A percentile compares a stretch with the other conserved stretches of the same genome.
phyloP scores from a whole-genome alignment of 2,797 vertebrate species.

The Taeniopygia guttata region DNA sequence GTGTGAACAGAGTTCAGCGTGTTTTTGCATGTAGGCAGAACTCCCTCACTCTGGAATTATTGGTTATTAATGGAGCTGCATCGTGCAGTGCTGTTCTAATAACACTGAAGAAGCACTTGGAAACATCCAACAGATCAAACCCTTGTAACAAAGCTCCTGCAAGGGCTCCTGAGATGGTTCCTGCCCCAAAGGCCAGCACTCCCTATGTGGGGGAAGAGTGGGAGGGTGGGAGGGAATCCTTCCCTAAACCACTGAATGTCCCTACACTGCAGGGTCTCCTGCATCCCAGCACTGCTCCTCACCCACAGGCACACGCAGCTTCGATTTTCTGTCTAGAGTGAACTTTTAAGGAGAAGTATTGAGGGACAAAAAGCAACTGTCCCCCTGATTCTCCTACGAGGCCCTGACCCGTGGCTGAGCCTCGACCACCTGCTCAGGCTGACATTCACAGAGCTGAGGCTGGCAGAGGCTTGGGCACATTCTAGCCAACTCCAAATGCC shows the following conservation, averaged over 20 bases:
- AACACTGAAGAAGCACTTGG: not conserved
- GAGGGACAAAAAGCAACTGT: conserved; percentile 50
- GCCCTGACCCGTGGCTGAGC: not conserved
- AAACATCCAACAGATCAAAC: not conserved
- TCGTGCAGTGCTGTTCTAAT: not conserved
- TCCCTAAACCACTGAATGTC: not conserved
- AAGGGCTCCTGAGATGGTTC: not conserved
- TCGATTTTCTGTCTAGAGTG: not conserved
- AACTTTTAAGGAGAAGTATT: not conserved
- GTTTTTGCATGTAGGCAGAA: not conserved
- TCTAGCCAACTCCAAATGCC: conserved; percentile 51
- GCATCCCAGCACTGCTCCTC: not conserved
- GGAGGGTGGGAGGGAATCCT: not conserved
- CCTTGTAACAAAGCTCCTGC: not conserved
- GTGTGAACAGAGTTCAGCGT: not conserved
- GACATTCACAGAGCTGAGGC: conserved; percentile 43
- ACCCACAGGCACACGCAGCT: not conserved
- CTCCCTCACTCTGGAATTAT: not conserved
- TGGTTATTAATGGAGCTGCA: not conserved
- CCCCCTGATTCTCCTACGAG: not conserved
- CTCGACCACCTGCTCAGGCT: conserved; percentile 40
- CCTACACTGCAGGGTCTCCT: not conserved
- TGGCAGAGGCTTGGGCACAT: conserved; percentile 31
- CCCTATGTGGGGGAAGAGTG: accelerated
- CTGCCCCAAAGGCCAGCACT: not conserved